Conservation (phyloP, 92 coral and sea anemone genomes). For the Pocillopora meandrina region DNA sequence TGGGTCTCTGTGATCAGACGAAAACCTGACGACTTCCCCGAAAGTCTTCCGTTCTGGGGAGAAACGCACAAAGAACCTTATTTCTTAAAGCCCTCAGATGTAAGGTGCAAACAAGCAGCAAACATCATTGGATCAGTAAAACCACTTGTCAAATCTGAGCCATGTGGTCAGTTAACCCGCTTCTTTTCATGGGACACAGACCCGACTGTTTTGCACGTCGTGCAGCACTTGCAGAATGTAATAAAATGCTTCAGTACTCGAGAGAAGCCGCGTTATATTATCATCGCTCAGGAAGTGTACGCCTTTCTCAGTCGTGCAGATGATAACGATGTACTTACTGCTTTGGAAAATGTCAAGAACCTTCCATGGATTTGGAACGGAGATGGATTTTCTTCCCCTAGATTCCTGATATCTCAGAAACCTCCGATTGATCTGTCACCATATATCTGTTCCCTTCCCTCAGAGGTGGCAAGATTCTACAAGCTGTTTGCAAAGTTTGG, state of each 20-base stretch:
- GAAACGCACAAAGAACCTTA: neutral
- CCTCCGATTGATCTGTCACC: conserved; percentile 66
- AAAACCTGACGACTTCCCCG: conserved; percentile 50
- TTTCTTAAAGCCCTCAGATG: conserved; percentile 61
- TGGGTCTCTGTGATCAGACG: conserved; percentile 57
- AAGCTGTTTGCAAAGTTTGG: conserved; percentile 58
- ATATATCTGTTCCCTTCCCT: conserved; percentile 61
- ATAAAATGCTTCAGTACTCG: conserved; percentile 35
- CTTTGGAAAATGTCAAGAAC: conserved; percentile 10
- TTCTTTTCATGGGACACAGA: conserved; percentile 56
- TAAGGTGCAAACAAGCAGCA: conserved; percentile 30
- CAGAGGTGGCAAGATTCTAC: conserved; percentile 44
- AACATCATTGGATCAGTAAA: conserved; percentile 61
- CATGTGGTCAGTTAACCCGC: conserved; percentile 28
- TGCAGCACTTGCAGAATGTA: conserved; percentile 52
- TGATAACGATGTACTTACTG: conserved; percentile 1
- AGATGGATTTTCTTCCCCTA: conserved; percentile 70
- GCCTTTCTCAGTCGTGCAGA: conserved; percentile 23
- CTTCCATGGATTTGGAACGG: conserved; percentile 83
- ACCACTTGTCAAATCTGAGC: conserved; percentile 32
- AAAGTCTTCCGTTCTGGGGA: conserved; percentile 32
- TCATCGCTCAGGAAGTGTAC: conserved; percentile 55
- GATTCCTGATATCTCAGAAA: conserved; percentile 41
- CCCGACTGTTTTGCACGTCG: conserved; percentile 53
- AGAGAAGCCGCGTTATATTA: conserved; percentile 62